Conservation (phyloP, 2,797 vertebrate genomes). For the Uromys caudimaculatus region DNA sequence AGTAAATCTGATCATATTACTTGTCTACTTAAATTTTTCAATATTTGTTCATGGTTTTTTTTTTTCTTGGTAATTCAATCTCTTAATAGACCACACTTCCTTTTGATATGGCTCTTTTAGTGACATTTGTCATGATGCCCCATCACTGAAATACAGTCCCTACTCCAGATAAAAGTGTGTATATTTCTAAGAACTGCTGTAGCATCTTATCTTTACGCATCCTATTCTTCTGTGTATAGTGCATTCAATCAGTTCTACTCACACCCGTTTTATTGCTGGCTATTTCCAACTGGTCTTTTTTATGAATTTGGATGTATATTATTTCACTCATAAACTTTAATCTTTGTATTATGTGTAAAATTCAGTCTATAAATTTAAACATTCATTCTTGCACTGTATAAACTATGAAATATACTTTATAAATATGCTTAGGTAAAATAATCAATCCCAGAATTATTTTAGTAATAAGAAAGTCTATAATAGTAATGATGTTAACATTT, state of each 20-base stretch:
- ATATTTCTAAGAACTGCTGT: not conserved
- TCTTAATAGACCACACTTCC: not conserved
- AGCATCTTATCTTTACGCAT: not conserved
- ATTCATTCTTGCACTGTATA: not conserved
- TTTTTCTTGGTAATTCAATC: not conserved
- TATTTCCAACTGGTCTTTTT: not conserved
- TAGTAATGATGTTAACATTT: constrained; percentile 32
- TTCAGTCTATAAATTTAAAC: constrained; percentile 3
- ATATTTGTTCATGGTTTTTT: not conserved
- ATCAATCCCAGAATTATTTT: constrained; percentile 36
- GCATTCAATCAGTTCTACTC: not conserved
- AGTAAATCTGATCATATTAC: not conserved
- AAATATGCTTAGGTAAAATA: constrained; percentile 43
- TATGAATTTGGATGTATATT: not conserved
- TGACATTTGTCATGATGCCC: not conserved
- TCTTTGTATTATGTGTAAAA: not conserved
- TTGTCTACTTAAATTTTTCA: not conserved
- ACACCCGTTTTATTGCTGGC: not conserved
- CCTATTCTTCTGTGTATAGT: not conserved
- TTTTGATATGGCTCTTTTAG: not conserved
- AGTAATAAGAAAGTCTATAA: constrained; percentile 27
- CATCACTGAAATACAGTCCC: not conserved
- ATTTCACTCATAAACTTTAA: not conserved
- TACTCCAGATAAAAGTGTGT: not conserved
- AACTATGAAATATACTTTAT: not conserved